phyloP scores from a whole-genome alignment of 2,113 vertebrate genomes.

The Aegypius monachus region DNA sequence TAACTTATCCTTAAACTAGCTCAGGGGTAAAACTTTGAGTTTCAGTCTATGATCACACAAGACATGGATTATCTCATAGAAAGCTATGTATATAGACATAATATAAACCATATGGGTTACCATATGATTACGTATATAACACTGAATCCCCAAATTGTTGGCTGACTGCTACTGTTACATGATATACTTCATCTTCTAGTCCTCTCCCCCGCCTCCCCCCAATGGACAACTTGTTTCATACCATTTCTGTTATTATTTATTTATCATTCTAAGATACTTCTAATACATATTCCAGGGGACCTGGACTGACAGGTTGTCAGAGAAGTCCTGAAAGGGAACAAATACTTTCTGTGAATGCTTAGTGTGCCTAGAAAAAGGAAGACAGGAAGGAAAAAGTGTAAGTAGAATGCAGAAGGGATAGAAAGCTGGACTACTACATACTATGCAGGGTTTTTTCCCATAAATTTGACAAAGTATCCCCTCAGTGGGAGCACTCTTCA shows the following conservation, averaged over 20 bases:
- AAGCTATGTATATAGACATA: background rate
- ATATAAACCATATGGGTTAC: background rate
- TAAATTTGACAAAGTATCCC: background rate
- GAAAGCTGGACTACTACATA: background rate
- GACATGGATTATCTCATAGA: background rate
- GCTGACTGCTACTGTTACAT: background rate
- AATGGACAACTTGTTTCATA: background rate
- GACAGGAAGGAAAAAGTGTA: background rate
- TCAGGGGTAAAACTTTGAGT: background rate
- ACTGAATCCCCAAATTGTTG: background rate
- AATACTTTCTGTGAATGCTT: background rate
- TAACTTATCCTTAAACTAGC: background rate
- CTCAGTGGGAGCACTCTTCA: background rate
- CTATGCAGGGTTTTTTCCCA: background rate
- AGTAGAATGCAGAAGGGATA: background rate
- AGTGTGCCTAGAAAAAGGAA: background rate
- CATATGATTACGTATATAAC: background rate
- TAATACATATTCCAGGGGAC: background rate
- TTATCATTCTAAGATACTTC: background rate
- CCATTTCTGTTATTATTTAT: background rate
- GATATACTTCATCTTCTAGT: background rate
- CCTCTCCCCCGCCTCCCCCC: accelerated
- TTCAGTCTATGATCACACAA: background rate
- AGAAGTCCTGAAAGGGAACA: background rate
- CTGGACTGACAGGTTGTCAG: background rate